These are phyloP conservation scores for Acyrthosiphon pisum DNA, from an alignment of 1,140 invertebrate genomes.

Conservation along the genomic window DNA sequence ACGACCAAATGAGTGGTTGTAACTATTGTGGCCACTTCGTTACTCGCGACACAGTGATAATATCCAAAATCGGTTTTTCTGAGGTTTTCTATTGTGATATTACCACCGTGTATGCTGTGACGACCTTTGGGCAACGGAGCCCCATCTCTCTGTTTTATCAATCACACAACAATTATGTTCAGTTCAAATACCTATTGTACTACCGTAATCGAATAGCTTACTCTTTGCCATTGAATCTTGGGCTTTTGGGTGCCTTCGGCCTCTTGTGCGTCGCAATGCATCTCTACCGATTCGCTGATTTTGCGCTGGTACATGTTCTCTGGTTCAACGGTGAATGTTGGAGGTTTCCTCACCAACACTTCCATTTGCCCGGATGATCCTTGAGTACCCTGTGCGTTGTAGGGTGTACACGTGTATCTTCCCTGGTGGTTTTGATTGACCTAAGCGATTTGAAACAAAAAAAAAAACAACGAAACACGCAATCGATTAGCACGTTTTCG, in stretches of 20 bases:
- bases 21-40: slow-evolving; percentile 93
- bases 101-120: slow-evolving; percentile 79
- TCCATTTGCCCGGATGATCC: slow-evolving; percentile 93
- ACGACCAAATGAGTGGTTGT: slow-evolving; percentile 89
- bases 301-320: slow-evolving; percentile 86
- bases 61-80: slow-evolving; percentile 89
- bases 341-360: slow-evolving; percentile 92
- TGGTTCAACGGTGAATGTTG: slow-evolving; percentile 82
- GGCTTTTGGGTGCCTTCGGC: slow-evolving; percentile 91
- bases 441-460: slow-evolving; percentile 60
- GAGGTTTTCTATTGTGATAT: slow-evolving; percentile 89
- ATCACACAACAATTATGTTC: background rate
- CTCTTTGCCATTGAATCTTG: slow-evolving; percentile 87
- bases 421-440: slow-evolving; percentile 86
- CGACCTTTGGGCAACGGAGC: slow-evolving; percentile 80
- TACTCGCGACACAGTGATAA: slow-evolving; percentile 93
- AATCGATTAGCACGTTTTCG: background rate
- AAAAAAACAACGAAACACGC: background rate
- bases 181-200: background rate
- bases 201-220: slow-evolving; percentile 62
- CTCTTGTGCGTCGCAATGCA: slow-evolving; percentile 90
- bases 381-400: slow-evolving; percentile 91
- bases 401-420: slow-evolving; percentile 93
- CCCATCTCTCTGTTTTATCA: slow-evolving; percentile 71
- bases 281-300: slow-evolving; percentile 87